phyloP scores from a whole-genome alignment of 2,797 vertebrate species.

The Allobates femoralis region DNA sequence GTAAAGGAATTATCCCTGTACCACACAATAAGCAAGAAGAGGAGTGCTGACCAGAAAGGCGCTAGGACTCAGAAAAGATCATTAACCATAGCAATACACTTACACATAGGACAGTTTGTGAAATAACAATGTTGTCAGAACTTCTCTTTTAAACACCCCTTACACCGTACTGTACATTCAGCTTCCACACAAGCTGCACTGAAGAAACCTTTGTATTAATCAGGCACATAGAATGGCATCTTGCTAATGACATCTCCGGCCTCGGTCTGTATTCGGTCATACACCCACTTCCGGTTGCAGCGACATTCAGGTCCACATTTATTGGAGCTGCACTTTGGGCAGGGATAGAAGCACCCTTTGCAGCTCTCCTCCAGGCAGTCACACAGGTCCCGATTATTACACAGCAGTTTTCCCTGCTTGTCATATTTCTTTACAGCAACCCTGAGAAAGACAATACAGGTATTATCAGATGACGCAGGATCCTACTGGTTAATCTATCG shows the following conservation, averaged over 20 bases:
- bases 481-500: no score
- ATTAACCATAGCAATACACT: no score
- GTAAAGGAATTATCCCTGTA: no score
- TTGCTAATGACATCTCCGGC: conserved; percentile 69
- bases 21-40: no score
- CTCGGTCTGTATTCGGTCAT: conserved; percentile 74
- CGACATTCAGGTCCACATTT: conserved; percentile 79
- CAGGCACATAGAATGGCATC: conserved; percentile 68
- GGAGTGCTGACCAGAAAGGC: no score
- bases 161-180: background rate
- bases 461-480: background rate
- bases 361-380: conserved; percentile 79
- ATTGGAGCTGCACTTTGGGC: conserved; percentile 78
- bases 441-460: conserved; percentile 59
- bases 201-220: conserved; percentile 57
- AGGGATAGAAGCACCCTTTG: conserved; percentile 81
- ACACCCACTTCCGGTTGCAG: conserved; percentile 78
- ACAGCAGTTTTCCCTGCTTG: conserved; percentile 70
- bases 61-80: no score
- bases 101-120: background rate
- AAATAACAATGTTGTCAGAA: background rate
- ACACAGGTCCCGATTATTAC: conserved; percentile 73
- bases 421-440: conserved; percentile 73
- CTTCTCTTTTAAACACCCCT: background rate
- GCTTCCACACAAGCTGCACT: background rate